Conservation (phyloP, 2,113 vertebrate genomes). For the Stigmatopora argus region DNA sequence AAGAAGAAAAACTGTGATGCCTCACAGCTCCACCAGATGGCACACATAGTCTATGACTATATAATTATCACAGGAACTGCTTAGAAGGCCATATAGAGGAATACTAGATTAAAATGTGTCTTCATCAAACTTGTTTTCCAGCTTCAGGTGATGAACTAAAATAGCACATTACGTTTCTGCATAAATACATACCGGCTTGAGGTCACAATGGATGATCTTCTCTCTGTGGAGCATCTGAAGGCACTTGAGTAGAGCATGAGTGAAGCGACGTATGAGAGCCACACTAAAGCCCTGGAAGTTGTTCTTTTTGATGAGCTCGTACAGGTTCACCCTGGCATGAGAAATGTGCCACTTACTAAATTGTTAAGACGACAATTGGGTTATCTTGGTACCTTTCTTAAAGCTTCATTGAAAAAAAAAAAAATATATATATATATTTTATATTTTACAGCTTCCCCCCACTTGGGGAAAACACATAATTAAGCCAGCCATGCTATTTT, state of each 20-base stretch:
- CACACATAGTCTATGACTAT: background rate
- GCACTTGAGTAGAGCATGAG: constrained; percentile 82
- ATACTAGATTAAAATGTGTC: background rate
- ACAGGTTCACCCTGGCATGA: constrained; percentile 80
- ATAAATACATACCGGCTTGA: constrained; percentile 80
- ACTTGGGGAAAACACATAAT: constrained; percentile 27
- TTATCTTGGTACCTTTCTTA: background rate
- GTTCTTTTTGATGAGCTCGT: constrained; percentile 90
- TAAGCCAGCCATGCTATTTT: constrained; percentile 5
- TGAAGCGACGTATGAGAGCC: constrained; percentile 79
- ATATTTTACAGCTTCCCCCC: background rate
- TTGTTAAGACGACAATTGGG: background rate
- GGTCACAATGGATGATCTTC: constrained; percentile 93
- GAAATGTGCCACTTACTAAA: background rate
- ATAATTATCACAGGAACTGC: no score
- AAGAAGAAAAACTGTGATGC: constrained; percentile 12
- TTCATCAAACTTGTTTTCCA: background rate
- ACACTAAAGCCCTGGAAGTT: constrained; percentile 90
- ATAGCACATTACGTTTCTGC: background rate
- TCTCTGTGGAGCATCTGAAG: constrained; percentile 87
- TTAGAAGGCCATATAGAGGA: background rate
- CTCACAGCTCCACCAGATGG: constrained; percentile 29
- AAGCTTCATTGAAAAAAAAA: background rate
- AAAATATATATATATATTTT: background rate
- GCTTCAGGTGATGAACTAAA: background rate